Percentiles rank a stretch among this genome's conserved stretches.
phyloP scores from a whole-genome alignment of 2,888 invertebrate species.

The Lasioglossum villosulum region DNA sequence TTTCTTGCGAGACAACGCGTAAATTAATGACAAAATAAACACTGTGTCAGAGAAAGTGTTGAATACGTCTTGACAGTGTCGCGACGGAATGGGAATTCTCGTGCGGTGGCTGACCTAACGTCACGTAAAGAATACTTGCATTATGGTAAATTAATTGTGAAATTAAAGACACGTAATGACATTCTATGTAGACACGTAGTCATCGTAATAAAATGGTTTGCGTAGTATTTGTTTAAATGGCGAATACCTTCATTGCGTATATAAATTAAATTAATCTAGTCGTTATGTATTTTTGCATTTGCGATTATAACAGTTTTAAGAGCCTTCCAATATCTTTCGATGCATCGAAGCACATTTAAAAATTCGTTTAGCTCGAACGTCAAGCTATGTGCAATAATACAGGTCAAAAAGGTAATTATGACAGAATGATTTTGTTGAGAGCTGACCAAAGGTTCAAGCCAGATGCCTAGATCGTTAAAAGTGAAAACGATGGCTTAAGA shows the following conservation, averaged over 20 bases:
- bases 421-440: neutral
- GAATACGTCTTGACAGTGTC: neutral
- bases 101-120: neutral
- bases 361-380: neutral
- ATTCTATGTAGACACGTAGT: neutral
- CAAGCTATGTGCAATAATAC: neutral
- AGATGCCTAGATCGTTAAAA: neutral
- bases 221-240: neutral
- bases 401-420: neutral
- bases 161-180: neutral
- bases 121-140: conserved; percentile 6
- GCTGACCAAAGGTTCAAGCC: neutral
- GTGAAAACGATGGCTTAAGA: conserved; percentile 12
- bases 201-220: neutral
- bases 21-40: conserved; percentile 25
- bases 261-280: neutral
- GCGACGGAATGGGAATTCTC: conserved; percentile 10
- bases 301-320: neutral
- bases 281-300: neutral
- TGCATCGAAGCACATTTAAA: neutral
- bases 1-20: neutral
- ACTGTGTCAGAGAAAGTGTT: conserved; percentile 22
- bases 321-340: neutral
- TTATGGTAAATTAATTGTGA: neutral
- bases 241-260: neutral